phyloP scores from a whole-genome alignment of 2,797 vertebrate genomes.

The Sebastes diploproa region DNA sequence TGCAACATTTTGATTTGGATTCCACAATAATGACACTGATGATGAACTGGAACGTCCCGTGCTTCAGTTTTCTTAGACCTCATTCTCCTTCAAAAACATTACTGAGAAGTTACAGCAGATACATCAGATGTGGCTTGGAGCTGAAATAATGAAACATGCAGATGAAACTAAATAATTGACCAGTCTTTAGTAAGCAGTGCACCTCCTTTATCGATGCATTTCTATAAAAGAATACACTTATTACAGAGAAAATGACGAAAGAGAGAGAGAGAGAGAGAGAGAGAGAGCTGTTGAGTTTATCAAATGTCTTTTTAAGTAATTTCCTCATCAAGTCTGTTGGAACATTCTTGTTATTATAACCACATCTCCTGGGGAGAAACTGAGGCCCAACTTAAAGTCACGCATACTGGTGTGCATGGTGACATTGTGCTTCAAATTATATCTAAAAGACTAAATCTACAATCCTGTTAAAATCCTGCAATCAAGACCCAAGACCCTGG shows the following conservation, averaged over 20 bases:
- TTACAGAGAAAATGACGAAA: neutral
- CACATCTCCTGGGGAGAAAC: neutral
- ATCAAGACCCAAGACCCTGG: neutral
- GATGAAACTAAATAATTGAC: neutral
- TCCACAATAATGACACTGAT: neutral
- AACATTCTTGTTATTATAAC: neutral
- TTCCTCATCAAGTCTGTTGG: neutral
- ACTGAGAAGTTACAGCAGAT: neutral
- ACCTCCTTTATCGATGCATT: neutral
- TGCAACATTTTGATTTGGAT: neutral
- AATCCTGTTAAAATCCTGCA: neutral
- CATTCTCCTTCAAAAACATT: neutral
- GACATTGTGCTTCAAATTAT: neutral
- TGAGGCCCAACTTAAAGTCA: neutral
- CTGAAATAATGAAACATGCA: neutral
- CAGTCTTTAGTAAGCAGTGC: neutral
- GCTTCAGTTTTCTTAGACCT: neutral
- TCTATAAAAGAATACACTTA: neutral
- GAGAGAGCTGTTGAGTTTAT: neutral
- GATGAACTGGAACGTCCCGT: neutral
- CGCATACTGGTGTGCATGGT: neutral
- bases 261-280: neutral
- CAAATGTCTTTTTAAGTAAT: neutral
- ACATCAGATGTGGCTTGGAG: no score
- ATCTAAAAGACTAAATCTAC: neutral